Base-by-base conservation (phyloP, 2,888 invertebrate genomes). In the Orthonevra nobilis region DNA sequence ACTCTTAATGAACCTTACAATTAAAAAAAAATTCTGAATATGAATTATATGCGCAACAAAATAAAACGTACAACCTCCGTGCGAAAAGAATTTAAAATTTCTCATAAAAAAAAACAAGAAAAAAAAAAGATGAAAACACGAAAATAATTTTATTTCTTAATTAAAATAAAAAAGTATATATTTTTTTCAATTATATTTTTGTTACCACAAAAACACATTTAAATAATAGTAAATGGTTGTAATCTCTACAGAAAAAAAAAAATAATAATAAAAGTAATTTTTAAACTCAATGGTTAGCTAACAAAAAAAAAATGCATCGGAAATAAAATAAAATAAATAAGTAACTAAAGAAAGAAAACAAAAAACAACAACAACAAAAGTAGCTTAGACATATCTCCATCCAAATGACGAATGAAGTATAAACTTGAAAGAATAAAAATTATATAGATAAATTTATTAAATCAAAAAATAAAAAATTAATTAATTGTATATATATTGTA, bases 351-450 rank as follows among this genome's bases (percentile, higher is more conserved):
- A 44, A 36, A 28, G 42, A 26, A 50, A 44, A 46, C 17, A 40
- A 72, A 56, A n/a, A n/a, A n/a, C n/a, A n/a, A n/a, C n/a, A n/a
- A n/a, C n/a, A n/a, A n/a, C n/a, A n/a, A 44, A 48, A 58, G 68
- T 74, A 81, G 74, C 58, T 63, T 81, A 69, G 66, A 81, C 73
- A 81, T 81, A 81, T 74, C 69, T 74, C 74, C 72, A 64, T 77
- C 77, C 77, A 77, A 70, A 68, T 61, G 26, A 73, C 46, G 9
- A 58, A 58, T 40, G 36, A 63, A 46, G 23, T 54, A 28, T 19
- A 48, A 34, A 61, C 40, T 15, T 56, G 61, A 17, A 40, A 48
- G 48, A 54, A 56, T 42, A 30, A 20, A 68, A 63, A 68, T 19
- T 12, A 34, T 12, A 28, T 58, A 38, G 9, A 63, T 40, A 58